Percentiles rank a stretch among this genome's conserved stretches.
These are phyloP conservation scores for Cancer borealis DNA, from an alignment of 2,888 invertebrate species.

Conservation along the genomic window DNA sequence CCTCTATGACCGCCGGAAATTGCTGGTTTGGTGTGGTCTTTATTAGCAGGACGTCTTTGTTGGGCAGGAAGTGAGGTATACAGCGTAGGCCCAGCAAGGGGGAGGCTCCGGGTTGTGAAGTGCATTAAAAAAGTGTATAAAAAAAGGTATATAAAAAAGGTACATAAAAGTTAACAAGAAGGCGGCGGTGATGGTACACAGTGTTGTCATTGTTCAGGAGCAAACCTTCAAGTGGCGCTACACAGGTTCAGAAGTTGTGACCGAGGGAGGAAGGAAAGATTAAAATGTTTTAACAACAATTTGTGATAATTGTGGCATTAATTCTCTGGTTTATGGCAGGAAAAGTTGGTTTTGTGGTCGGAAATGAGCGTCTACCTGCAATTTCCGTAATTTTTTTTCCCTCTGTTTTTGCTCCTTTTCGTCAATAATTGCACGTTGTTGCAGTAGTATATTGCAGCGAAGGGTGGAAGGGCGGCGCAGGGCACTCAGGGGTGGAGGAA, in stretches of 20 bases:
- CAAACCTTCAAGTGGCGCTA: not conserved
- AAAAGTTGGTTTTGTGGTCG: constrained; percentile 41
- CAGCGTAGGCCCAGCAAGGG: not conserved
- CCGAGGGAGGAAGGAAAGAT: not conserved
- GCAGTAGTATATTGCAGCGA: not conserved
- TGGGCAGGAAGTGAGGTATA: not conserved
- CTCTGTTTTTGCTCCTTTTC: not conserved
- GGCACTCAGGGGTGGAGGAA: not conserved
- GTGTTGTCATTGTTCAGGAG: not conserved
- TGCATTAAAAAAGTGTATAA: too few species aligned
- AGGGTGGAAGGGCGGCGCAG: not conserved
- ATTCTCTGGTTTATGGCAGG: constrained; percentile 27
- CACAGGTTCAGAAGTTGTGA: not conserved
- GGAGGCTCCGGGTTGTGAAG: not conserved
- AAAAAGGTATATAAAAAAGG: not conserved
- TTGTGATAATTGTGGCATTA: constrained; percentile 17
- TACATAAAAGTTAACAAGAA: not conserved
- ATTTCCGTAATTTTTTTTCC: constrained; percentile 25
- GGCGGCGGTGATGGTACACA: not conserved
- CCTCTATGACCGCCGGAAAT: constrained; percentile 5
- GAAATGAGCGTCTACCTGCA: constrained; percentile 38
- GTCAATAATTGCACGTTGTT: constrained; percentile 28
- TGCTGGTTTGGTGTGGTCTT: not conserved
- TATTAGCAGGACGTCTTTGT: not conserved
- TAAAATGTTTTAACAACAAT: constrained; percentile 22